Evolutionary conservation across 2,888 invertebrate genomes (phyloP).

Genomic region (Ametastegia equiseti): DNA sequence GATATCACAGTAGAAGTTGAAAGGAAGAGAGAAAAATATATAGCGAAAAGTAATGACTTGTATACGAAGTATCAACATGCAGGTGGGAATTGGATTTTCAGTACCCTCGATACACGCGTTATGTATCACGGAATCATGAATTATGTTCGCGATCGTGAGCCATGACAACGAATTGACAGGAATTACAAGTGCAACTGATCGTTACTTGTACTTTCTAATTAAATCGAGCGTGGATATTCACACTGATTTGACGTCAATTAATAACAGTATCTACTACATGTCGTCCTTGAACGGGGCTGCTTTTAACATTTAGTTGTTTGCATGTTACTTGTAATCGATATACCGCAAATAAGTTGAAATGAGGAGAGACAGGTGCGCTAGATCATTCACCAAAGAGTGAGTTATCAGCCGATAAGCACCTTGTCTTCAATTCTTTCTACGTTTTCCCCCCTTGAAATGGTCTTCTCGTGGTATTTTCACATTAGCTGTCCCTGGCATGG

Average conservation of each 20-base stretch:
- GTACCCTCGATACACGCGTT: not conserved
- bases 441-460: too few relatives aligned
- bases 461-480: too few relatives aligned
- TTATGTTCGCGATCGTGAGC: not conserved
- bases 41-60: not conserved
- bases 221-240: constrained; percentile 29
- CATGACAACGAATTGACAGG: constrained; percentile 27
- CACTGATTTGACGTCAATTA: not conserved
- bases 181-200: constrained; percentile 14
- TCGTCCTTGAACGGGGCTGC: not conserved
- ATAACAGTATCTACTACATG: not conserved
- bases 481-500: too few relatives aligned
- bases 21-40: not conserved
- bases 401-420: too few relatives aligned
- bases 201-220: constrained; percentile 30
- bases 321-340: not conserved
- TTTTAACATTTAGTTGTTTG: not conserved
- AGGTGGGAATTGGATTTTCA: not conserved
- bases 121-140: not conserved
- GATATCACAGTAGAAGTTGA: not conserved
- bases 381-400: too few relatives aligned
- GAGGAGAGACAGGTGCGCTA: too few relatives aligned
- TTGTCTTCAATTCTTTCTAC: too few relatives aligned
- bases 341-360: not conserved
- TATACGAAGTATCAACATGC: not conserved